A percentile compares a stretch with the other conserved stretches of the same genome.
Conservation (phyloP, 1,140 invertebrate genomes). For the Temnothorax nylanderi region DNA sequence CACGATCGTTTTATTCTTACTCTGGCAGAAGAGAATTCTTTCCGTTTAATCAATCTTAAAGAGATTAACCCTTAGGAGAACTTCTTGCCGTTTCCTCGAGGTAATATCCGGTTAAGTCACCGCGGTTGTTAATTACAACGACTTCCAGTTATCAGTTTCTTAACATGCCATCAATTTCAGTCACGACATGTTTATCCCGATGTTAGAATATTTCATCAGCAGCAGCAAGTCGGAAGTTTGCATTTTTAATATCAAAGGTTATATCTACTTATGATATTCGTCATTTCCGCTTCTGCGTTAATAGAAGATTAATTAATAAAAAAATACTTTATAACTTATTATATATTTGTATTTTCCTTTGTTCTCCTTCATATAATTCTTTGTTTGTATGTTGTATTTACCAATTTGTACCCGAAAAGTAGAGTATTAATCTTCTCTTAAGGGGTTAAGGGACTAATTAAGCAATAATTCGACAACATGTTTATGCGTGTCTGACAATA, state of each 20-base stretch:
- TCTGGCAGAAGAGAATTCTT: constrained; percentile 37
- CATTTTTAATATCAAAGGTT: background rate
- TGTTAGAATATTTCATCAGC: constrained; percentile 19
- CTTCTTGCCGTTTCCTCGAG: constrained; percentile 33
- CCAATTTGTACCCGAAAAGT: background rate
- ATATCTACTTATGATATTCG: background rate
- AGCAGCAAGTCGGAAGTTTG: background rate
- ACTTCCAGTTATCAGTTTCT: constrained; percentile 34
- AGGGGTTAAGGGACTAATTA: background rate
- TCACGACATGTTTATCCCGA: constrained; percentile 12
- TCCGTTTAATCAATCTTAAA: constrained; percentile 57
- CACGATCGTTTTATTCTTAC: constrained; percentile 37
- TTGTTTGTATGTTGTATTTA: background rate
- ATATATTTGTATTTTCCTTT: background rate
- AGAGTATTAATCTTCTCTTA: background rate
- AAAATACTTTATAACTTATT: background rate
- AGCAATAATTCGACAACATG: constrained; percentile 29
- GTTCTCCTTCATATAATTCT: background rate
- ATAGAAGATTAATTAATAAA: background rate
- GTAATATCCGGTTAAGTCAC: constrained; percentile 52
- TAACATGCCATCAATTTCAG: constrained; percentile 24
- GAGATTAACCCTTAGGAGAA: constrained; percentile 54
- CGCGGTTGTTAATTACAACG: constrained; percentile 50
- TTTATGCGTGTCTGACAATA: constrained; percentile 33
- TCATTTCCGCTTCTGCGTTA: background rate